phyloP scores from a whole-genome alignment of 2,113 vertebrate genomes.

The Percina caprodes region DNA sequence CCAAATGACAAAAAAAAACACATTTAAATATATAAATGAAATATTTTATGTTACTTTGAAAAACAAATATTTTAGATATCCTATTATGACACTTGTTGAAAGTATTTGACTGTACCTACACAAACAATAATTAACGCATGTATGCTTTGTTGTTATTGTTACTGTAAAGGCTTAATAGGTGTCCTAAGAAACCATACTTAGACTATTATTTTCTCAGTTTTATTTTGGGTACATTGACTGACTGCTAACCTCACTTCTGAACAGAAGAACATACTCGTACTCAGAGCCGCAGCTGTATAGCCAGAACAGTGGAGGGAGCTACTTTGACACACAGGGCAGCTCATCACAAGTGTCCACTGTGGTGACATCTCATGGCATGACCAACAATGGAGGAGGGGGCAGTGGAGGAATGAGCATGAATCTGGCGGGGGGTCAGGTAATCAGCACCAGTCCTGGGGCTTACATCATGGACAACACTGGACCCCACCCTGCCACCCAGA shows the following conservation, averaged over 20 bases:
- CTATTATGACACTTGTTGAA: not conserved
- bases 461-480: slow-evolving; percentile 86
- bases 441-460: slow-evolving; percentile 86
- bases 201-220: not conserved
- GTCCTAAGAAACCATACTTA: not conserved
- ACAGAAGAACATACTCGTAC: slow-evolving; percentile 94
- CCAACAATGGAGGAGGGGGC: slow-evolving; percentile 91
- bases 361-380: slow-evolving; percentile 93
- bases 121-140: not conserved
- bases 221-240: not conserved
- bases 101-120: not conserved
- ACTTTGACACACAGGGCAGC: slow-evolving; percentile 93
- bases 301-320: slow-evolving; percentile 91
- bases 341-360: slow-evolving; percentile 93
- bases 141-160: not conserved
- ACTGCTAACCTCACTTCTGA: slow-evolving; percentile 34
- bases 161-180: not conserved
- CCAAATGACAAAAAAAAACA: not conserved
- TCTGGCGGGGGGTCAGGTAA: slow-evolving; percentile 87
- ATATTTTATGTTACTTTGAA: not conserved
- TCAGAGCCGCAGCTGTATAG: slow-evolving; percentile 94
- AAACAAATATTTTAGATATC: not conserved
- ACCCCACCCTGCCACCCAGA: slow-evolving; percentile 91
- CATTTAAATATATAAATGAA: no score
- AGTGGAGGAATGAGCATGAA: slow-evolving; percentile 90